Base-by-base conservation (phyloP, 2,113 vertebrate species). In the Craseonycteris thonglongyai region DNA sequence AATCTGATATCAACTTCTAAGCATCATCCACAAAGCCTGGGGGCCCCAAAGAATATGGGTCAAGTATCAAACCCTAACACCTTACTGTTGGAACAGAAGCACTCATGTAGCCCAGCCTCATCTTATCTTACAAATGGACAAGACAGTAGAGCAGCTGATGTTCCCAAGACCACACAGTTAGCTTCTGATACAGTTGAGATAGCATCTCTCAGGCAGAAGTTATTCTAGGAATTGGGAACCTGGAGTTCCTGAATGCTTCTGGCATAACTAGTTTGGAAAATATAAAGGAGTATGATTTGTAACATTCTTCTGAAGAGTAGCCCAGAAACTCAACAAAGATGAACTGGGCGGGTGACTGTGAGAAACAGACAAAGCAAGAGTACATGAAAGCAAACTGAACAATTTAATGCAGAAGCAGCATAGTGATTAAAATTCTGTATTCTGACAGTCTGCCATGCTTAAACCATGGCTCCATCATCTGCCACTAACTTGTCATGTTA, bases 1-100 rank as follows among this genome's bases (percentile, higher is more conserved):
- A 49, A 88, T 51, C 40, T 88, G 65, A 84, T 51, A 45, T 30
- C 15, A 2, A 83, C 56, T 76, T 56, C 54, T 95, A 74, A 69
- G 45, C 61, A 33, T 40, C 26, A 21, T 33, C 30, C 35, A 19
- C 42, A 88, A 22, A 83, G 7, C 24, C 40, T 38, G 19, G 3
- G 14, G 45, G 11, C 49, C 75, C 49, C 14, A 61, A 54, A 51
- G 59, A 51, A 45, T 30, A 26, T 15, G 28, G 11, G 16, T 49
- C 15, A 87, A 16, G 6, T 71, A 35, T 40, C 45, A 26, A 26
- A 75, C 14, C 22, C 2, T 56, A 28, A 69, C 0, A 47, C 71
- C 19, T 65, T 13, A 56, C 5, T 71, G 11, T 2, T 35, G 18
- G 45, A 69, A 63, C 4, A 61, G 61, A 83, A 63, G 9, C 45